Conservation (phyloP, 2,888 invertebrate species). For the Blastobasis lacticolella region DNA sequence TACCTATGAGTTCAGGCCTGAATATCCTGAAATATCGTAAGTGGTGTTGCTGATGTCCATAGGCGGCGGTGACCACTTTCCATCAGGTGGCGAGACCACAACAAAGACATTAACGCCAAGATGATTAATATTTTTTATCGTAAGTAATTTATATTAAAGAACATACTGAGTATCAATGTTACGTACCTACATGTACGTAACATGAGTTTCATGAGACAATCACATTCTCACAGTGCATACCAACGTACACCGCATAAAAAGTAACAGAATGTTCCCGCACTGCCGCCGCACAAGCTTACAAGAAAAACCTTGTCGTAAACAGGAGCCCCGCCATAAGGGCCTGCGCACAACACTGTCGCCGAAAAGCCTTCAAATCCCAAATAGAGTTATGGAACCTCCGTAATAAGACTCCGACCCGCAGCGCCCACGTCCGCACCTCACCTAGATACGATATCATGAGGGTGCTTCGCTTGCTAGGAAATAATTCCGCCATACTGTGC, state of each 20-base stretch:
- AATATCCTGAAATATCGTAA: too few relatives aligned
- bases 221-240: background rate
- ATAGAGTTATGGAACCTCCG: slow-evolving; percentile 35
- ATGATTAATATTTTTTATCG: too few relatives aligned
- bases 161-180: too few relatives aligned
- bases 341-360: slow-evolving; percentile 16
- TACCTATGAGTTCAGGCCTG: too few relatives aligned
- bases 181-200: too few relatives aligned
- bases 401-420: slow-evolving; percentile 27
- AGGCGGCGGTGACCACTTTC: too few relatives aligned
- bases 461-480: background rate
- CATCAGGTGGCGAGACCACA: too few relatives aligned
- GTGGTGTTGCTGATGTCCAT: too few relatives aligned
- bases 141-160: too few relatives aligned
- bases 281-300: slow-evolving; percentile 16
- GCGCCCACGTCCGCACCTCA: slow-evolving; percentile 22
- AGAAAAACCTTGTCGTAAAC: slow-evolving; percentile 29
- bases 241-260: slow-evolving; percentile 22
- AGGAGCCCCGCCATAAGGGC: slow-evolving; percentile 30
- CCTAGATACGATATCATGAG: background rate
- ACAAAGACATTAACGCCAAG: too few relatives aligned
- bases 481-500: background rate
- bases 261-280: slow-evolving; percentile 19
- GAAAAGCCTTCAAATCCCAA: slow-evolving; percentile 22
- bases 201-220: too few relatives aligned